Base-by-base conservation (phyloP, 2,888 invertebrate genomes). In the Plutella xylostella region DNA sequence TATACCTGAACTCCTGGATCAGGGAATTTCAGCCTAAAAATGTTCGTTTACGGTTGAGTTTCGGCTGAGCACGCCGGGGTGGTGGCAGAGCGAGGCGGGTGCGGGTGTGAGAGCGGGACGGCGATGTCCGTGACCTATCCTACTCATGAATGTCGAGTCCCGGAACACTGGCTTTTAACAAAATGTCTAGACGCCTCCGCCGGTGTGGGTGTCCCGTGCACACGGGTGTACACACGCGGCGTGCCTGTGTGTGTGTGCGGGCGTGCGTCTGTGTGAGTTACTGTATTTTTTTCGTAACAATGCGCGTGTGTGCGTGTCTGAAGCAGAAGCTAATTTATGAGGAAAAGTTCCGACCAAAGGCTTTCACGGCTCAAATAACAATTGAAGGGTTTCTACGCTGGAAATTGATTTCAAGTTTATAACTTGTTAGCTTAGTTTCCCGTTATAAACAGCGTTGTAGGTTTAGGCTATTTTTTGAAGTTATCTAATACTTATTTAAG, bases 121-220 rank as follows among this genome's bases (percentile, higher is more conserved):
- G 58, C 55, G 45, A 60, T 67, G 78, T 80, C 82, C 82, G 82
- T 80, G 83, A 83, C 83, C 83, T 83, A 83, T 82, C 82, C 82
- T 80, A 83, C 82, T 79, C 72, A 76, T 75, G 79, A 82, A 79
- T 78, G 78, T 74, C 76, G 79, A 74, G 76, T 64, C 77, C 78
- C 78, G 78, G 80, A 82, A 79, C 76, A 74, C 68, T n/a, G 71
- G 71, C 68, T 72, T 75, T 77, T 77, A 78, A 76, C 79, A 68
- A 77, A 68, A 67, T 63, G 82, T 83, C 82, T 82, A 82, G 82
- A 82, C 82, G 63, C 51, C 47, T 55, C 63, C 49, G 34, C 41
- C 42, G 45, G 49, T 52, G 49, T 35, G 40, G 7, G 45, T 31
- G n/a, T 12, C 25, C 35, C 19, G 42, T 12, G 9, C 9, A 33